Evolutionary conservation across 2,113 vertebrate genomes (phyloP).

Genomic region (Chamaetylas fuelleborni): DNA sequence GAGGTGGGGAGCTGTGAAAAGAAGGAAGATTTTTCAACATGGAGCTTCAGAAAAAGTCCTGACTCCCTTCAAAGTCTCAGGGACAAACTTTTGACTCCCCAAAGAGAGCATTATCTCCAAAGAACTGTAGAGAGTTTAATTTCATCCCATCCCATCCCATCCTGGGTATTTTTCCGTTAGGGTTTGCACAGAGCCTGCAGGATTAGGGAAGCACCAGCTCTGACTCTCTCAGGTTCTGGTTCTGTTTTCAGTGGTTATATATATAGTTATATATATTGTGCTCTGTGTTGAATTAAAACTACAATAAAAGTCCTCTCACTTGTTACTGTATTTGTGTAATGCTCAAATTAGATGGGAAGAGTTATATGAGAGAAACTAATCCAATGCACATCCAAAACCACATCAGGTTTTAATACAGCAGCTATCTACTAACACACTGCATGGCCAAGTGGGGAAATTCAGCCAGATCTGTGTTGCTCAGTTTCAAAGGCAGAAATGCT

Average conservation of each 20-base stretch:
- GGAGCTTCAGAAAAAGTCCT: not conserved
- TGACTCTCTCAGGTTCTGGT: not conserved
- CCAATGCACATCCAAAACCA: not conserved
- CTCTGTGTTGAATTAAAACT: conserved; percentile 55
- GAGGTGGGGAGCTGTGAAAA: not conserved
- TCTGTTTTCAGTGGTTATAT: conserved; percentile 35
- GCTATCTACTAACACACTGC: not conserved
- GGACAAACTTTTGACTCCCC: not conserved
- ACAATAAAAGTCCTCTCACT: conserved; percentile 59
- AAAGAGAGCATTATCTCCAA: not conserved
- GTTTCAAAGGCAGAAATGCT: not conserved
- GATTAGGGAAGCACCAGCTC: conserved; percentile 3
- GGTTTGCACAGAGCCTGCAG: not conserved
- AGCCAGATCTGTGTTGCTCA: not conserved
- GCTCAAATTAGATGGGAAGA: conserved; percentile 24
- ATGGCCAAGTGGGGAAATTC: not conserved
- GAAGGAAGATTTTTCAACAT: not conserved
- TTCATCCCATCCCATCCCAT: not conserved
- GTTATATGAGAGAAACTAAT: conserved; percentile 42
- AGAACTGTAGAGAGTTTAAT: not conserved
- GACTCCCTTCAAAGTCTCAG: not conserved
- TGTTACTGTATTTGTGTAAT: conserved; percentile 58
- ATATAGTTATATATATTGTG: conserved; percentile 33
- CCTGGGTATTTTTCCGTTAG: conserved; percentile 17
- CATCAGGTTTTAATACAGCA: conserved; percentile 44